These are phyloP conservation scores for Ochropacha duplaris DNA, from an alignment of 2,888 invertebrate species.

Conservation along the genomic window DNA sequence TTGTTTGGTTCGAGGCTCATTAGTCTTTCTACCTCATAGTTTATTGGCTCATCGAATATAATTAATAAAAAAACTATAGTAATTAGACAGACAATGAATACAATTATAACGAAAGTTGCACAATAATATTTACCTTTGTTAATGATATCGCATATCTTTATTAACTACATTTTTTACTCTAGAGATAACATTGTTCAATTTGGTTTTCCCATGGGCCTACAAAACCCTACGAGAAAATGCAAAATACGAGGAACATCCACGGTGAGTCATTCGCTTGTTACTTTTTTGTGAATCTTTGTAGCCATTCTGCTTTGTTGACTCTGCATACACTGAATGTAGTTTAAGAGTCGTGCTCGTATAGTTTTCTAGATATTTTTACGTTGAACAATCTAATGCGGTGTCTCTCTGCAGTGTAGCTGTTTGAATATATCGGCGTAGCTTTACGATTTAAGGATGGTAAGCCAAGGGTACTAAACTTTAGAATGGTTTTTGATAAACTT, in stretches of 20 bases:
- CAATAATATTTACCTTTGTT: conserved; percentile 2
- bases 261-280: conserved; percentile 12
- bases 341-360: background rate
- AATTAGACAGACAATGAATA: background rate
- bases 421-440: background rate
- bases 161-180: conserved; percentile 15
- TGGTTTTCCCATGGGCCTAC: conserved; percentile 17
- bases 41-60: too few species aligned
- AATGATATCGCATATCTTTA: conserved; percentile 12
- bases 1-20: too few species aligned
- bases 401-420: background rate
- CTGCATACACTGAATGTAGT: conserved; percentile 32
- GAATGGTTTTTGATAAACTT: too few species aligned
- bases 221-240: conserved; percentile 13
- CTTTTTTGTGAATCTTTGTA: conserved; percentile 26
- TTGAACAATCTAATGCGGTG: background rate
- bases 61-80: too few species aligned
- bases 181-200: conserved; percentile 24
- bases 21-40: too few species aligned
- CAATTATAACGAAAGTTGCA: background rate
- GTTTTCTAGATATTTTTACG: background rate
- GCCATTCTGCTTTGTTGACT: conserved; percentile 33
- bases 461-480: too few species aligned
- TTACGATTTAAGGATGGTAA: too few species aligned
- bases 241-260: conserved; percentile 9